A percentile compares a stretch with the other conserved stretches of the same genome.
phyloP scores from a whole-genome alignment of 2,113 vertebrate genomes.

The Datnioides undecimradiatus region DNA sequence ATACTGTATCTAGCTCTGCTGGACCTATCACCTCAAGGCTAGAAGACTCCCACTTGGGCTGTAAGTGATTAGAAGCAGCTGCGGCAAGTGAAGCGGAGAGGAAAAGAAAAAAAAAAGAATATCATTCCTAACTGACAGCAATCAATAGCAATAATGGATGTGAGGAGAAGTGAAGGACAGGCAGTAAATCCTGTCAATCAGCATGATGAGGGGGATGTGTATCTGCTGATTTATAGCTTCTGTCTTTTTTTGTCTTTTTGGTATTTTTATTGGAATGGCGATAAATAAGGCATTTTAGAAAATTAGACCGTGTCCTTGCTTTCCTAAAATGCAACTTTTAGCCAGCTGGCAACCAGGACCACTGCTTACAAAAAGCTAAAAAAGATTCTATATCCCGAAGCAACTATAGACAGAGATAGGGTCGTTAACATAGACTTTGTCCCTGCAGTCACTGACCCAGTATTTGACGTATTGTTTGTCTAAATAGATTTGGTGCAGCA shows the following conservation, averaged over 20 bases:
- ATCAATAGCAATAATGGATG: conserved; percentile 76
- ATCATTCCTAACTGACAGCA: conserved; percentile 69
- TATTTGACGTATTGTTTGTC: conserved; percentile 44
- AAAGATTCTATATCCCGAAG: conserved; percentile 1
- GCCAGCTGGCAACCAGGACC: conserved; percentile 9
- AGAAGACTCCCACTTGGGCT: conserved; percentile 24
- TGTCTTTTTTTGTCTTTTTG: conserved; percentile 20
- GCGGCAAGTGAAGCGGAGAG: conserved; percentile 30
- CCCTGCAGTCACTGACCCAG: conserved; percentile 25
- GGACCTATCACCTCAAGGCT: conserved; percentile 45
- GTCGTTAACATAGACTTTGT: conserved; percentile 51
- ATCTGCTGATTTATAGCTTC: conserved; percentile 46
- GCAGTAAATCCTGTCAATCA: conserved; percentile 52
- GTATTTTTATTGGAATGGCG: conserved; percentile 49
- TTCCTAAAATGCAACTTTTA: conserved; percentile 24
- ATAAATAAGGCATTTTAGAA: conserved; percentile 60
- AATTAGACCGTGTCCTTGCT: conserved; percentile 48
- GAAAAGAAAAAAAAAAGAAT: conserved; percentile 33
- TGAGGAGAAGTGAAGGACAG: conserved; percentile 52
- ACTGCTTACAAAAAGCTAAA: conserved; percentile 28
- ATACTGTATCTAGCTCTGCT: not conserved
- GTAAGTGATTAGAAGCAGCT: conserved; percentile 62
- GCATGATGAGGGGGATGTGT: conserved; percentile 45
- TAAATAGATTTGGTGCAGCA: conserved; percentile 19
- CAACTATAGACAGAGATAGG: conserved; percentile 1